Evolutionary conservation across 1,140 invertebrate genomes (phyloP), one percentile per base, ranked within the genome.

Genomic region (Zaprionus ornatus): DNA sequence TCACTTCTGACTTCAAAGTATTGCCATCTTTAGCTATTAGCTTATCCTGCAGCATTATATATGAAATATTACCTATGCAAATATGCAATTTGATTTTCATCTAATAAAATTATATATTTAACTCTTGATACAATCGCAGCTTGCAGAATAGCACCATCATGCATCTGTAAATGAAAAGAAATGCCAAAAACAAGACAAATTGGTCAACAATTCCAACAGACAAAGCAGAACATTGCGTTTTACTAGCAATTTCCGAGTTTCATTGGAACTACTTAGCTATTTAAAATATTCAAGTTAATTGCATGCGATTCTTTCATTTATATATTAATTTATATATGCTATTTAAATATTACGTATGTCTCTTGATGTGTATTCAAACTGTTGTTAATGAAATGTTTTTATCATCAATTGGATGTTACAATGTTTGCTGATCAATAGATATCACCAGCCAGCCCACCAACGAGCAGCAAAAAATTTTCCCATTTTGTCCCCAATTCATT

Each of bases 101-200:
- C 66, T 80, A 87, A 88, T 74, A 45, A 68, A 62, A 73, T 45
- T 70, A 13, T 75, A n/a, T 65, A 54, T 32, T 50, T 74, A 73
- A 69, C 59, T 76, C 59, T 71, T 65, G 74, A 80, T 62, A 63
- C 61, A 52, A 75, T 75, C 68, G 75, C 84, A 92, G 91, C 85
- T 91, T 92, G 61, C 91, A 92, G 80, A 92, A 92, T 79, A 92
- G 87, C 82, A 92, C 91, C 82, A 90, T 92, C 76, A 92, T 91
- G 91, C 91, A 92, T 90, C 91, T 92, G 27, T 92, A 92, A 91
- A 79, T 70, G 54, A 45, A 60, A 48, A 21, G 25, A 27, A 45
- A 45, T 45, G 23, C 37, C 25, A 75, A 73, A 48, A 76, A 63
- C 59, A 61, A 66, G 21, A 54, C n/a, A 59, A 17, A 32, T 55